Evolutionary conservation across 2,797 vertebrate genomes (phyloP), one percentile per base, ranked within the genome.

Genomic region (Nothura maculosa): DNA sequence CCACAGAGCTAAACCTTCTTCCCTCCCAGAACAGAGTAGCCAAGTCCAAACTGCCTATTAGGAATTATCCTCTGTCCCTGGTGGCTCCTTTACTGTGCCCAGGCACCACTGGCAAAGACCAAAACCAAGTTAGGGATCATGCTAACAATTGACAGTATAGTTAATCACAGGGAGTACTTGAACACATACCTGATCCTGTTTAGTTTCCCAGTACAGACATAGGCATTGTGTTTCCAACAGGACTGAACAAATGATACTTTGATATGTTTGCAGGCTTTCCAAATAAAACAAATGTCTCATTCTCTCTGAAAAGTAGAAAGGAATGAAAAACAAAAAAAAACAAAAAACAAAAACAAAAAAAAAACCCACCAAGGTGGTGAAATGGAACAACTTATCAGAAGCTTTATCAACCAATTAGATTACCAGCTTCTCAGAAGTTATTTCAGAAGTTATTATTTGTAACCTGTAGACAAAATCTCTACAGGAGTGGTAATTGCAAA

Each of bases 31-130:
- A 76, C n/a, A 75, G n/a, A 60, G 66, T 1, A 91, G 81, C 70
- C 81, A 84, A 78, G 62, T 87, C 73, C 69, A 93, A 96, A 93
- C 36, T 47, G 54, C 27, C 73, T 89, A 4, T 89, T 93, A 94
- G 85, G 69, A 94, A 63, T 22, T 24, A 96, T 78, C 82, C 55
- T 16, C 24, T 40, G 58, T 87, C 91, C 85, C 92, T 57, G 21
- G 45, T 69, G 96, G 42, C 58, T 89, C 27, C 32, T 32, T 57
- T 16, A 78, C 12, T 55, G 50, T 83, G 67, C 79, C 62, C 38
- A 85, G 28, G 58, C 78, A 75, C 64, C 87, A 84, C 30, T 93
- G 90, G 64, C 90, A 85, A 16, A 58, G 54, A 54, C 38, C 16
- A 78, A 85, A 93, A 85, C 12, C 45, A 58, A 87, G 61, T 45